Conservation (phyloP, 2,797 vertebrate species). For the Cynodonichthys magdalenae region DNA sequence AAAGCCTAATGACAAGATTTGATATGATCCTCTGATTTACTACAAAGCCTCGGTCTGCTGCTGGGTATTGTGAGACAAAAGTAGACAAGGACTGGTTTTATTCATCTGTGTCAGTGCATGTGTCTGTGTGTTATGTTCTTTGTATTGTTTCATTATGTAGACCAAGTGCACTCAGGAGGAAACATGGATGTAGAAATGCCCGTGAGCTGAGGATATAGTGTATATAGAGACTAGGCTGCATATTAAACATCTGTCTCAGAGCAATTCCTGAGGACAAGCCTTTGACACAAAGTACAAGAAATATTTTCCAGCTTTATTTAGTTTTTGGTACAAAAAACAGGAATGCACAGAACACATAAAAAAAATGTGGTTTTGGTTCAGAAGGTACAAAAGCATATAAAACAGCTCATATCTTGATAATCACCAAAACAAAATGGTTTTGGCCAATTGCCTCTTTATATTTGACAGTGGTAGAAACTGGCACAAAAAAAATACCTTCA, state of each 20-base stretch:
- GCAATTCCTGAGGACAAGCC: background rate
- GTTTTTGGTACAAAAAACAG: background rate
- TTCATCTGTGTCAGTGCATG: conserved; percentile 17
- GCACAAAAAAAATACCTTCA: too few species aligned
- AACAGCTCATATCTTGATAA: background rate
- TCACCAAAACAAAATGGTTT: background rate
- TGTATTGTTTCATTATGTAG: conserved; percentile 1
- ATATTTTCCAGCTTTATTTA: too few species aligned
- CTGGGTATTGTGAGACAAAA: conserved; percentile 36
- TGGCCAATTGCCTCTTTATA: background rate
- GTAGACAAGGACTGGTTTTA: conserved; percentile 21
- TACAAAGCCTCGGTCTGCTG: conserved; percentile 59
- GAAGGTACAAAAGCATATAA: background rate
- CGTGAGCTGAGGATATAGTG: background rate
- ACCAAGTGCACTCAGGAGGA: conserved; percentile 3
- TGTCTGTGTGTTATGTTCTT: background rate
- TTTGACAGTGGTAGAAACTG: too few species aligned
- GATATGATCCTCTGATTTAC: conserved; percentile 64
- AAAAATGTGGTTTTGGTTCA: background rate
- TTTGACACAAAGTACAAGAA: background rate
- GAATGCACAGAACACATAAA: background rate
- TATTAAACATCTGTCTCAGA: background rate
- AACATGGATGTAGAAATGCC: background rate
- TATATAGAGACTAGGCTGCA: background rate
- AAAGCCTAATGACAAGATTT: conserved; percentile 70